Evolutionary conservation across 2,797 vertebrate genomes (phyloP), one percentile per base, ranked within the genome.

Genomic region (Pseudochirops cupreus): DNA sequence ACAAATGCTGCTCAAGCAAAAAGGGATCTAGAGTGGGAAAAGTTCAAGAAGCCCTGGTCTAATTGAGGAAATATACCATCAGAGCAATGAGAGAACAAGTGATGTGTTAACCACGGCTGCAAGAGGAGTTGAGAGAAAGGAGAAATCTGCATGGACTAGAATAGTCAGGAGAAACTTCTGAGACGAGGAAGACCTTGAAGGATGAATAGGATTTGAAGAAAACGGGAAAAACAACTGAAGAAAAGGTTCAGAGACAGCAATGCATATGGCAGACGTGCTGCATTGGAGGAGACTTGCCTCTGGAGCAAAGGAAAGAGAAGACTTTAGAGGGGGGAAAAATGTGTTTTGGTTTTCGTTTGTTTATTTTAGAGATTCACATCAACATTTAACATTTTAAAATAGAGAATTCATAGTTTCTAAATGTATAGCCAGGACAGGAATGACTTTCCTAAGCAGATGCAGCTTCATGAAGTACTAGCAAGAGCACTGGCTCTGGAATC

Each of bases 121-220:
- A 92, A 28, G 6, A 90, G 93, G 55, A 82, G 54, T 56, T 55
- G 59, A 57, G 56, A 92, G 74, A 39, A 39, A 39, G 10, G 31
- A 74, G 62, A 74, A 39, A 74, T 74, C 5, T 21, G n/a, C n/a
- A 39, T 67, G 5, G 33, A 16, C 26, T n/a, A 39, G 62, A 39
- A 74, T 10, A 6, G 4, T 11, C 31, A 5, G 9, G 33, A 50
- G 67, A 31, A 39, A 29, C 54, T 33, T 26, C 82, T 59, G 57
- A 93, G 90, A 59, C 9, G 12, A 33, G 31, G 29, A 58, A 89
- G 26, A 21, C 93, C 92, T 59, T 57, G 91, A 94, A 91, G 16
- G 62, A 74, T 58, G 82, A 95, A 95, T 55, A 33, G 26, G 50
- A 93, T 90, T 55, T 92, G 91, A 89, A 92, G 67, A 67, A 29